These are phyloP conservation scores for Lagenorhynchus albirostris DNA, from an alignment of 2,113 vertebrate genomes.

Conservation along the genomic window DNA sequence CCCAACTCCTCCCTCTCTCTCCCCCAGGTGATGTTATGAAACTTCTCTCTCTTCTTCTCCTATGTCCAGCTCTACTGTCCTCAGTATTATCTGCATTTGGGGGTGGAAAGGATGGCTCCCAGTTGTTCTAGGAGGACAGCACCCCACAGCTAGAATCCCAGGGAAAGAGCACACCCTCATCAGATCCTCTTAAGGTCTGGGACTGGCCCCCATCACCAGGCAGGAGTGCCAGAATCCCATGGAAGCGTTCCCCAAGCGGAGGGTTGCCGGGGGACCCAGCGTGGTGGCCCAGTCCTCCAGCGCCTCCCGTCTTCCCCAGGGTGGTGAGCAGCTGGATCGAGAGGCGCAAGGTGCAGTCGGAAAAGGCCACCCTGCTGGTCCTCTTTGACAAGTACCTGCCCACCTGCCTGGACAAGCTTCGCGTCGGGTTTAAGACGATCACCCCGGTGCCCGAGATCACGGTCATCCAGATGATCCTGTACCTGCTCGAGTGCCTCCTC, in stretches of 20 bases:
- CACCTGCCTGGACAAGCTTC: constrained; percentile 83
- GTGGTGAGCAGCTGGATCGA: constrained; percentile 87
- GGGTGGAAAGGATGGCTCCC: background rate
- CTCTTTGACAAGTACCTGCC: constrained; percentile 89
- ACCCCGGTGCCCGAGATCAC: constrained; percentile 81
- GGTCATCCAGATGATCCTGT: constrained; percentile 78
- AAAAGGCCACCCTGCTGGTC: constrained; percentile 82
- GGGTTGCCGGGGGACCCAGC: fast-evolving
- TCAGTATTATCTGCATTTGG: background rate
- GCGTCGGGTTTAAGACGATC: constrained; percentile 81
- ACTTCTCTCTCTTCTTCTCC: background rate
- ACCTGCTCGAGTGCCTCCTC: constrained; percentile 85
- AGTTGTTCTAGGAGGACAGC: no score
- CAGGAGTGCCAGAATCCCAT: fast-evolving
- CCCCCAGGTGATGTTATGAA: background rate
- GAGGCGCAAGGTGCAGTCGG: constrained; percentile 80
- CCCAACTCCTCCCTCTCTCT: background rate
- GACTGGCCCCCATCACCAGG: fast-evolving
- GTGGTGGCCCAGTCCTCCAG: fast-evolving
- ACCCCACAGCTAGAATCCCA: background rate
- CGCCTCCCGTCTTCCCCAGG: constrained; percentile 12
- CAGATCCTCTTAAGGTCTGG: background rate
- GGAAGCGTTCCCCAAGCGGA: fast-evolving
- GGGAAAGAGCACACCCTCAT: background rate
- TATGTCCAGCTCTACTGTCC: background rate